These are phyloP conservation scores for Bucorvus abyssinicus DNA, from an alignment of 2,797 vertebrate genomes.

Conservation along the genomic window DNA sequence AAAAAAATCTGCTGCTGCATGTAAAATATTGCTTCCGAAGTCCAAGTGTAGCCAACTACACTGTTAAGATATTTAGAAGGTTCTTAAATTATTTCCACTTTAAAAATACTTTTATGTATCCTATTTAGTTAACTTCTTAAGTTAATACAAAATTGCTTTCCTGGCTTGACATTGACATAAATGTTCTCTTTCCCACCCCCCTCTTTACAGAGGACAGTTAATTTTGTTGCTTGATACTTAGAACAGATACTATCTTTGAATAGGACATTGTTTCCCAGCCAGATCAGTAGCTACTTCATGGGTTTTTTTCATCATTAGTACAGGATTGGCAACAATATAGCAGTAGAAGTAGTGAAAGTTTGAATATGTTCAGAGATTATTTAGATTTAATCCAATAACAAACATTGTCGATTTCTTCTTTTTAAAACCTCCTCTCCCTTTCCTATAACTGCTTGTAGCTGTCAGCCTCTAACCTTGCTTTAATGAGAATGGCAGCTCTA, in stretches of 20 bases:
- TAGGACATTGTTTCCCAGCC: slow-evolving; percentile 73
- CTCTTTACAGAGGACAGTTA: slow-evolving; percentile 20
- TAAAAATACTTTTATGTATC: slow-evolving; percentile 55
- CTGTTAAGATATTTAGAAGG: slow-evolving; percentile 62
- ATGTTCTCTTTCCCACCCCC: neutral
- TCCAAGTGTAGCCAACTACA: slow-evolving; percentile 31
- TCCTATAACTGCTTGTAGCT: neutral
- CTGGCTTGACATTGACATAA: slow-evolving; percentile 22
- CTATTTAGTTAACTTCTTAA: slow-evolving; percentile 46
- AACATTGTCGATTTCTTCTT: neutral
- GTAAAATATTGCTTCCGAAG: slow-evolving; percentile 69
- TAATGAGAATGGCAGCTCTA: slow-evolving; percentile 53
- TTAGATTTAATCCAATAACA: neutral
- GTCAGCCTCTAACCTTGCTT: slow-evolving; percentile 37
- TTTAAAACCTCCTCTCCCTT: neutral
- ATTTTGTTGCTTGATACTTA: slow-evolving; percentile 69
- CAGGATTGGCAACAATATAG: neutral
- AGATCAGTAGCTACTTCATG: slow-evolving; percentile 67
- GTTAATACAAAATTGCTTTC: slow-evolving; percentile 60
- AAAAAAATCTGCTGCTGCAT: neutral
- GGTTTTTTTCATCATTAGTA: neutral
- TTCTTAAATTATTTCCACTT: slow-evolving; percentile 63
- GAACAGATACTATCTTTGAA: slow-evolving; percentile 76
- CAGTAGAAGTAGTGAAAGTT: neutral
- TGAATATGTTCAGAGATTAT: neutral